Base-by-base conservation (phyloP, 2,113 vertebrate genomes). In the Hystrix cristata region DNA sequence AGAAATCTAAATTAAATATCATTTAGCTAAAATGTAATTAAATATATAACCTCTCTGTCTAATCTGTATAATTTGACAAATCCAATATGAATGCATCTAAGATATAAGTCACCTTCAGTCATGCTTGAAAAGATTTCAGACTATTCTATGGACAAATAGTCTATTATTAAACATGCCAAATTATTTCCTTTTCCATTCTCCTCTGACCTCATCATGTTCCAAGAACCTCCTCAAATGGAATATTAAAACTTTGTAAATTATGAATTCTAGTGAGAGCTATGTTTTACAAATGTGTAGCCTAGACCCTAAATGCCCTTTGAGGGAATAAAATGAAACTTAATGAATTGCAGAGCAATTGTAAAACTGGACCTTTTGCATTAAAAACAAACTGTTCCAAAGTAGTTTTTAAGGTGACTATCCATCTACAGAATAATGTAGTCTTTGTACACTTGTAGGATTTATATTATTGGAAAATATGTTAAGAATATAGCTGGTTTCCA, bases 191-290 rank as follows among this genome's bases (percentile, higher is more conserved):
- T 95, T 86, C 23, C 82, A 43, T 84, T 93, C 67, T 85, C 38
- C 72, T 86, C 92, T 95, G 72, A 95, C 82, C 83, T 93, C 87
- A 91, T 89, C 60, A 72, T 81, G 53, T 85, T 93, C 82, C 38
- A 95, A 95, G 34, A 62, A 84, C 27, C 29, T 65, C 48, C 76
- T 95, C 86, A 95, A 96, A 91, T 95, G 62, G 55, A 91, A 91
- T 96, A 82, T 55, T 95, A 81, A 96, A 62, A 76, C 13, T 79
- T 88, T 85, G 29, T 51, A 94, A 90, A 97, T 94, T 96, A 93
- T 91, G 43, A 85, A 95, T 93, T 91, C 65, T 94, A 86, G 43
- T 81, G 82, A 95, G 69, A 86, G 34, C 31, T 91, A 18, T 81
- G 65, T 95, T 91, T 96, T 91, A 91, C 43, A 94, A 53, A 55